phyloP scores from a whole-genome alignment of 2,797 vertebrate genomes.

The Tauraco hartlaubi region DNA sequence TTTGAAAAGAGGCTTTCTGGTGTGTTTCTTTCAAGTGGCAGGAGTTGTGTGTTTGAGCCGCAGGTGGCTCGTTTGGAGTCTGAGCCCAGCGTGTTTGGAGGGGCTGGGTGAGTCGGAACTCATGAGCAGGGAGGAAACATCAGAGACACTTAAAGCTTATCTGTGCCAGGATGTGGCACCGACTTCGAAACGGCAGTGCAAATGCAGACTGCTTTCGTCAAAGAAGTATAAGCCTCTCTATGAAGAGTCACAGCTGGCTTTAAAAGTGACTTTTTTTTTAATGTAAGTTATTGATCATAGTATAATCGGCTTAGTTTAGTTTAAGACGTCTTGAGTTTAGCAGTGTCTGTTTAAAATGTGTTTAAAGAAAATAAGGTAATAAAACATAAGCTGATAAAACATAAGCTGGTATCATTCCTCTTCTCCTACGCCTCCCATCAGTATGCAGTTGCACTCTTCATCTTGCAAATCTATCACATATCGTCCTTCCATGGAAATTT shows the following conservation, averaged over 20 bases:
- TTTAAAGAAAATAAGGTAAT: not conserved
- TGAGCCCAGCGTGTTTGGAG: not conserved
- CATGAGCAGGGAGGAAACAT: not conserved
- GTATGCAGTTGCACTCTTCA: not conserved
- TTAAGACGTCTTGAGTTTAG: not conserved
- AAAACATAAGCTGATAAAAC: not conserved
- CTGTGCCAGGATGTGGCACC: not conserved
- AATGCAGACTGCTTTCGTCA: not conserved
- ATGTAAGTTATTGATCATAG: not conserved
- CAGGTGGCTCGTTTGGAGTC: slow-evolving; percentile 21
- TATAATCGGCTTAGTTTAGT: not conserved
- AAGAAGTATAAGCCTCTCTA: not conserved
- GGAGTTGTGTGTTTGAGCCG: not conserved
- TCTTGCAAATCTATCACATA: not conserved
- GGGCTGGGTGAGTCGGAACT: not conserved
- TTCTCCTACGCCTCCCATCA: fast-evolving
- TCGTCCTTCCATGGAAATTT: not conserved
- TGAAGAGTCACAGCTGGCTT: not conserved
- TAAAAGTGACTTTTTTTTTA: not conserved
- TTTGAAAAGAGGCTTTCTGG: slow-evolving; percentile 44
- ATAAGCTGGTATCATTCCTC: not conserved
- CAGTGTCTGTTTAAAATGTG: not conserved
- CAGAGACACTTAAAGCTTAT: not conserved
- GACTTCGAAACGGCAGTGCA: not conserved
- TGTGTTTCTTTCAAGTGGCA: slow-evolving; percentile 36